Conservation (phyloP, 2,113 vertebrate species). For the Columba janthina region DNA sequence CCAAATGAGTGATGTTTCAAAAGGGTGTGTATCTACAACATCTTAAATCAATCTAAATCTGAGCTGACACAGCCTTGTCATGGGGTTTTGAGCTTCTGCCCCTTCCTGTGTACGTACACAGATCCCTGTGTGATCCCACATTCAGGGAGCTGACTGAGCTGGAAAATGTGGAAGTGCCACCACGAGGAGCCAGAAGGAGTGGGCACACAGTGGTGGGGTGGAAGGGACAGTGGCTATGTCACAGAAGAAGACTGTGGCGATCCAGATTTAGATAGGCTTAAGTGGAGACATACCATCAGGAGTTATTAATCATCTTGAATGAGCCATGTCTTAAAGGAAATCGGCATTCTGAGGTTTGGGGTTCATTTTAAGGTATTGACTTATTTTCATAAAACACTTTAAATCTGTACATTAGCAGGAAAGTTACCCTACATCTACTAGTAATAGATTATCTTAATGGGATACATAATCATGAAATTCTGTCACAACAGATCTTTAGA, state of each 20-base stretch:
- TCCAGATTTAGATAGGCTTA: not conserved
- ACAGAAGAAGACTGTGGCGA: not conserved
- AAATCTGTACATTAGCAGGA: not conserved
- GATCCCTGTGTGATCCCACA: fast-evolving
- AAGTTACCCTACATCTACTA: not conserved
- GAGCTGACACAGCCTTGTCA: not conserved
- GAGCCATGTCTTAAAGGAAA: not conserved
- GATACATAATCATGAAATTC: not conserved
- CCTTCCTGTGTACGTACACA: fast-evolving
- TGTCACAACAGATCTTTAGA: constrained; percentile 11
- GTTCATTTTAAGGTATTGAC: constrained; percentile 12
- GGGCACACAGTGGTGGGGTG: fast-evolving
- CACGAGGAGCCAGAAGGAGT: not conserved
- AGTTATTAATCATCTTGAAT: not conserved
- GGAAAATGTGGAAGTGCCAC: not conserved
- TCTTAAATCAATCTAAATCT: not conserved
- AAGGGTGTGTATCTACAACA: not conserved
- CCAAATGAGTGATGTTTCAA: not conserved
- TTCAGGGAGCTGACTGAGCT: not conserved
- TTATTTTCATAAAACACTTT: not conserved
- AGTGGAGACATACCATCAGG: not conserved
- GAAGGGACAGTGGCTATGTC: not conserved
- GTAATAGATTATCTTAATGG: constrained; percentile 32
- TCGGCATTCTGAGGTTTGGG: constrained; percentile 11
- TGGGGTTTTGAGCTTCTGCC: not conserved